Conservation (phyloP, 2,797 vertebrate genomes). For the Loris lydekkerianus region DNA sequence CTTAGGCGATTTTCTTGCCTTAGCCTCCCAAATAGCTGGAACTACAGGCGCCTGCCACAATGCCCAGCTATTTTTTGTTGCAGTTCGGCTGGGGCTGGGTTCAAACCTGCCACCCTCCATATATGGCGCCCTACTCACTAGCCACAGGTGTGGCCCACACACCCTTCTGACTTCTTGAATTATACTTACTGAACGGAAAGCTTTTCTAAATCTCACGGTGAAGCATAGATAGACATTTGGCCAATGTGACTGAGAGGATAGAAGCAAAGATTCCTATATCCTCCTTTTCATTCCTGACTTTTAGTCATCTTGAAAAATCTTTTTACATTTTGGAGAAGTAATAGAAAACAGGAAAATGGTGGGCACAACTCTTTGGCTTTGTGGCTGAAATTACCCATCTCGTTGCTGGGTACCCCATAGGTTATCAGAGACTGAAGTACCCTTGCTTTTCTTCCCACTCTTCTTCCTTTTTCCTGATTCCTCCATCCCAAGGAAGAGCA, state of each 20-base stretch:
- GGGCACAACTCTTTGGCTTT: not conserved
- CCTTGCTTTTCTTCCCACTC: not conserved
- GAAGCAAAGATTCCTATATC: not conserved
- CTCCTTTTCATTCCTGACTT: not conserved
- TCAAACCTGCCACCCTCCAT: too few species aligned
- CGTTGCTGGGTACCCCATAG: not conserved
- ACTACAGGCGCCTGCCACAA: too few species aligned
- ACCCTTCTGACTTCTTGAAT: not conserved
- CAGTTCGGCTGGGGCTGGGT: too few species aligned
- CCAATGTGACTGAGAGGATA: not conserved
- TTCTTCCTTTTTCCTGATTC: rapidly evolving
- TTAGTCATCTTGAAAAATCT: not conserved
- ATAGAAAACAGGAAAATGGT: not conserved
- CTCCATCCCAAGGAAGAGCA: not conserved
- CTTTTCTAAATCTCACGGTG: not conserved
- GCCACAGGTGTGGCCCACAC: too few species aligned
- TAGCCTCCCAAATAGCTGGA: too few species aligned
- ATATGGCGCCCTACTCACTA: too few species aligned
- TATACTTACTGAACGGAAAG: not conserved
- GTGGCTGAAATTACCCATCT: not conserved
- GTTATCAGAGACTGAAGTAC: not conserved
- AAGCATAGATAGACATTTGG: not conserved
- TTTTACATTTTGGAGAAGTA: not conserved
- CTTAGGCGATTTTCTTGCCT: too few species aligned
- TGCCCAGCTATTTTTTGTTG: too few species aligned